Percentiles rank a stretch among this genome's conserved stretches.
Conservation (phyloP, 1,140 invertebrate genomes). For the Pomacea maculata region DNA sequence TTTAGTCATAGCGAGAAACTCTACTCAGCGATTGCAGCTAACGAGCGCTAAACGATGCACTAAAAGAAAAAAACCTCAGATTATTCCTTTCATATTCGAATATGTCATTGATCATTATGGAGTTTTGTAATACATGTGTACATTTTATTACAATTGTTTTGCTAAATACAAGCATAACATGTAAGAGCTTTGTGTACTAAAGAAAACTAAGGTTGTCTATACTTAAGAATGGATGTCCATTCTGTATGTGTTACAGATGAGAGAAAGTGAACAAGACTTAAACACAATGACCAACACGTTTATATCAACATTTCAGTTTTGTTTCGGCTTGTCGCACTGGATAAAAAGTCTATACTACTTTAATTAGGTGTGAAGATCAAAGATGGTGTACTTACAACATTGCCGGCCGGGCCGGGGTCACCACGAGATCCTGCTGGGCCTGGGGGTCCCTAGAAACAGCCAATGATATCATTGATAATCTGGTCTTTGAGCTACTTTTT, state of each 20-base stretch:
- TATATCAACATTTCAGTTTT: no score
- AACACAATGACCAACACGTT: no score
- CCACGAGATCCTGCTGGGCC: constrained; percentile 37
- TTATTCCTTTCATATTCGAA: background rate
- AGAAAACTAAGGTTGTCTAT: no score
- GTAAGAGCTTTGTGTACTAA: no score
- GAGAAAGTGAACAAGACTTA: no score
- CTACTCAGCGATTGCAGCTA: background rate
- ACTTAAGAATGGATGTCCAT: no score
- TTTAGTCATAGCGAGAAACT: background rate
- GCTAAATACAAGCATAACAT: background rate
- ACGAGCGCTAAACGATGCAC: background rate
- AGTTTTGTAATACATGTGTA: background rate
- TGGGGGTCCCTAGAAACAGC: constrained; percentile 38
- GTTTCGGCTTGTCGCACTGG: no score
- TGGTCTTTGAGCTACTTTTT: constrained; percentile 1
- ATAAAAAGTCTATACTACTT: background rate
- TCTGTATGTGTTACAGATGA: no score
- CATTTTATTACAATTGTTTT: background rate
- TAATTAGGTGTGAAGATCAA: background rate
- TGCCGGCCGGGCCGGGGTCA: constrained; percentile 40
- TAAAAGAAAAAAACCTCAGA: background rate
- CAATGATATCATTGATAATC: background rate
- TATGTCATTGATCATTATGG: background rate
- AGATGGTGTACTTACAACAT: constrained; percentile 34